Base-by-base conservation (phyloP, 2,113 vertebrate species). In the Dissostichus mawsoni region DNA sequence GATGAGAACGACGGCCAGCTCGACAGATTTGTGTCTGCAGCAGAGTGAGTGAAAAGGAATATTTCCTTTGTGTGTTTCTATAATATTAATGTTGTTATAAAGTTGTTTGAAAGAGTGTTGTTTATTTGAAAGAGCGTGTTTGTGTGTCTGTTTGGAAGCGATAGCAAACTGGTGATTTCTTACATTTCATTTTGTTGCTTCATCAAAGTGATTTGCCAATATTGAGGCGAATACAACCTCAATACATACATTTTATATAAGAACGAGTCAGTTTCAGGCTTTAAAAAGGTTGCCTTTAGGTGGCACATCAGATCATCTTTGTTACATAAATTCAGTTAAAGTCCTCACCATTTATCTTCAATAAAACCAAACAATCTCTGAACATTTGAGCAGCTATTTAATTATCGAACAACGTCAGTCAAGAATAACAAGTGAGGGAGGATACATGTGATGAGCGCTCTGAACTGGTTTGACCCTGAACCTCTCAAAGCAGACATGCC, bases 11-110 rank as follows among this genome's bases (percentile, higher is more conserved):
- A 99, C 0, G 98, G 98, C 0, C 97, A 94, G 11, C 95, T 99
- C 0, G 95, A 98, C 87, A 95, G 96, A 93, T 99, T 99, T 44
- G 97, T 99, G 7, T 99, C 98, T 0, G 98, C 98, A 3, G 98
- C 98, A 2, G 98, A 97, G 97, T 98, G 87, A 97, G 97, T 96
- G 48, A 36, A 72, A 63, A 51, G 0, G 2, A 62, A 18, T 8
- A 29, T 13, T n/a, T n/a, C n/a, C 20, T 36, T 52, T 11, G 14
- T 62, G 36, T 25, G 16, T 65, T 10, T 61, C 4, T 29, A 25
- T 14, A 52, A 8, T 50, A 5, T 7, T 41, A 41, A 41, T 7
- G 7, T 41, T 29, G 3, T 29, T 29, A 29, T 29, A 29, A 29
- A 29, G 29, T 29, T 29, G 29, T 29, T 29, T 29, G 3, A 29